phyloP scores from a whole-genome alignment of 1,140 invertebrate species.

The Tribolium castaneum region DNA sequence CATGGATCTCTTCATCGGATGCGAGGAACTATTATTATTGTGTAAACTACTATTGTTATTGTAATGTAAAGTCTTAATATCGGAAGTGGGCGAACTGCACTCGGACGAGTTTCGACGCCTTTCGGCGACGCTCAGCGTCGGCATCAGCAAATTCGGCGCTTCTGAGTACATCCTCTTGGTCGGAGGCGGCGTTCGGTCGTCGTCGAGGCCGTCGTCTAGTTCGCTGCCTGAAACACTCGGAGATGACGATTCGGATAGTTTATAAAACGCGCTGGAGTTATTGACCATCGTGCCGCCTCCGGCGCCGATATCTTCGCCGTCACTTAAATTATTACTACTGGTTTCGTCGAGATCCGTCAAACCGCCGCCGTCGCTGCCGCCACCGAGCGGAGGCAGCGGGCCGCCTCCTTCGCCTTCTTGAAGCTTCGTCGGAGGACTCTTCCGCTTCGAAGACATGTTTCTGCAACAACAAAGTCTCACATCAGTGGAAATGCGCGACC shows the following conservation, averaged over 20 bases:
- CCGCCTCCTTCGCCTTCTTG: conserved; percentile 76
- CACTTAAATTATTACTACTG: conserved; percentile 62
- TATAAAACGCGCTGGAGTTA: conserved; percentile 66
- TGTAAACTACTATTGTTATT: conserved; percentile 69
- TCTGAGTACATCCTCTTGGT: conserved; percentile 59
- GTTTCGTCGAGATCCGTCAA: conserved; percentile 64
- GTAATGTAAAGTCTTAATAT: conserved; percentile 67
- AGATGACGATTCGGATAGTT: conserved; percentile 70
- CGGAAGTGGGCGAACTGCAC: conserved; percentile 75
- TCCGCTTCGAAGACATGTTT: conserved; percentile 95
- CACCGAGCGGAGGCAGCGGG: conserved; percentile 59
- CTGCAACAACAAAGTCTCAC: conserved; percentile 68
- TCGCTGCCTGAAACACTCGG: conserved; percentile 70
- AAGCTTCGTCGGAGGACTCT: conserved; percentile 90
- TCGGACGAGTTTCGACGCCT: conserved; percentile 73
- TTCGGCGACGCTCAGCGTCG: conserved; percentile 65
- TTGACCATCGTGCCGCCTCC: conserved; percentile 60
- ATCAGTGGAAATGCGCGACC: not conserved
- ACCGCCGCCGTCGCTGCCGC: conserved; percentile 62
- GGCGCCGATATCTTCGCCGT: conserved; percentile 64
- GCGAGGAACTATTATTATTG: conserved; percentile 66
- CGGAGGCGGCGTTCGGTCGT: conserved; percentile 64
- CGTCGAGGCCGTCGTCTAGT: conserved; percentile 68
- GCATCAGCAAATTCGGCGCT: conserved; percentile 47
- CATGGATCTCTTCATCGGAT: conserved; percentile 78